Percentiles rank a stretch among this genome's conserved stretches.
Evolutionary conservation across 2,113 vertebrate genomes (phyloP).

Genomic region (Odocoileus virginianus): DNA sequence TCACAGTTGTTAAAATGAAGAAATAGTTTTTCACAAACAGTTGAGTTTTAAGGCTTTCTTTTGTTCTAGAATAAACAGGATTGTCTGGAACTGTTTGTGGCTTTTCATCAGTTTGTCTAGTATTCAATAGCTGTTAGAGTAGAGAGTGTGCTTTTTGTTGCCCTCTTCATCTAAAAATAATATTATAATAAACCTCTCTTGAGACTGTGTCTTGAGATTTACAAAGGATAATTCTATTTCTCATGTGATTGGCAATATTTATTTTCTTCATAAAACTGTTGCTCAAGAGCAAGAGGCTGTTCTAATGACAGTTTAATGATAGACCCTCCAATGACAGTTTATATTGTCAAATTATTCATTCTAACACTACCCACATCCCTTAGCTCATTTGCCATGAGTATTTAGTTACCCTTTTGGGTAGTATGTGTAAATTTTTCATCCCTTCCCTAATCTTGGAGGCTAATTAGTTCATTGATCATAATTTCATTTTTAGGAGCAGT

Average conservation of each 20-base stretch:
- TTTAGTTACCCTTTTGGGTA: slow-evolving; percentile 69
- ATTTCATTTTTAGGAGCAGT: slow-evolving; percentile 80
- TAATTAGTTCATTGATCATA: slow-evolving; percentile 84
- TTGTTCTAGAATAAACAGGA: slow-evolving; percentile 19
- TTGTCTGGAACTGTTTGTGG: background rate
- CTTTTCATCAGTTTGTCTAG: slow-evolving; percentile 34
- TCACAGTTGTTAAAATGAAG: background rate
- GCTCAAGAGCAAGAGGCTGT: background rate
- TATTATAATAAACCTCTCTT: slow-evolving; percentile 48
- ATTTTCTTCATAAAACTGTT: slow-evolving; percentile 51
- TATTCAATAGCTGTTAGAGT: background rate
- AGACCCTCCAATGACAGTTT: background rate
- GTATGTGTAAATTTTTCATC: slow-evolving; percentile 64
- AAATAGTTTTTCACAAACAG: background rate
- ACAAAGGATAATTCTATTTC: slow-evolving; percentile 57
- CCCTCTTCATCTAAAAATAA: slow-evolving; percentile 55
- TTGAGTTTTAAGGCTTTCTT: slow-evolving; percentile 10
- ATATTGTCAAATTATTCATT: slow-evolving; percentile 47
- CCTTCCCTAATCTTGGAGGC: slow-evolving; percentile 51
- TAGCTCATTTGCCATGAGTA: slow-evolving; percentile 26
- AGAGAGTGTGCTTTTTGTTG: background rate
- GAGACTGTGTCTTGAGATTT: slow-evolving; percentile 56
- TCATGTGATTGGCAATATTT: slow-evolving; percentile 58
- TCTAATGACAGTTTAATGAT: slow-evolving; percentile 72
- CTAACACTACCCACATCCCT: slow-evolving; percentile 54